Conservation (phyloP, 2,888 invertebrate species). For the Athripsodes cinereus region DNA sequence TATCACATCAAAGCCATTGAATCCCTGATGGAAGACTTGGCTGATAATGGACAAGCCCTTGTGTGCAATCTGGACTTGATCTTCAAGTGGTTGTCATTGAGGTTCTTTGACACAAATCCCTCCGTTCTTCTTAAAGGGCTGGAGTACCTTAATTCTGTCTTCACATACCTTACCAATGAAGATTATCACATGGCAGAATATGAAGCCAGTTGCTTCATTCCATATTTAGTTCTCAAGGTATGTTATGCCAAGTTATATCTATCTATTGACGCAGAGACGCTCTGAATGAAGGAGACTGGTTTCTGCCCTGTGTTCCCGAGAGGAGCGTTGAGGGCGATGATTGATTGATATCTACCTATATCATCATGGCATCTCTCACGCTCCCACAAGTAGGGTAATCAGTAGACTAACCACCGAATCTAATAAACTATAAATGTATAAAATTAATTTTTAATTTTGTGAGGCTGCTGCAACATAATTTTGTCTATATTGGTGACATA, state of each 20-base stretch:
- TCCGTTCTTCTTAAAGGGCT: constrained; percentile 93
- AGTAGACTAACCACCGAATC: no score
- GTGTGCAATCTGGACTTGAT: constrained; percentile 90
- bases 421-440: no score
- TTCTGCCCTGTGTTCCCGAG: no score
- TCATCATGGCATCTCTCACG: no score
- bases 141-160: constrained; percentile 82
- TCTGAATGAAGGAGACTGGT: no score
- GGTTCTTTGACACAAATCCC: constrained; percentile 98
- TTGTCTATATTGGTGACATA: no score
- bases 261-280: no score
- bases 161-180: constrained; percentile 70
- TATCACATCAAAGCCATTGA: constrained; percentile 95
- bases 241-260: no score
- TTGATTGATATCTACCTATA: no score
- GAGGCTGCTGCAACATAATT: no score
- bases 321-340: no score
- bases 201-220: constrained; percentile 90
- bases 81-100: constrained; percentile 91
- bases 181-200: constrained; percentile 84
- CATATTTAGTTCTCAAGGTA: constrained; percentile 90
- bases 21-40: constrained; percentile 75
- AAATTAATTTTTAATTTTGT: background rate
- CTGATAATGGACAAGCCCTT: constrained; percentile 71
- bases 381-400: no score